Evolutionary conservation across 2,888 invertebrate species (phyloP).

Genomic region (Cordilura impudica): DNA sequence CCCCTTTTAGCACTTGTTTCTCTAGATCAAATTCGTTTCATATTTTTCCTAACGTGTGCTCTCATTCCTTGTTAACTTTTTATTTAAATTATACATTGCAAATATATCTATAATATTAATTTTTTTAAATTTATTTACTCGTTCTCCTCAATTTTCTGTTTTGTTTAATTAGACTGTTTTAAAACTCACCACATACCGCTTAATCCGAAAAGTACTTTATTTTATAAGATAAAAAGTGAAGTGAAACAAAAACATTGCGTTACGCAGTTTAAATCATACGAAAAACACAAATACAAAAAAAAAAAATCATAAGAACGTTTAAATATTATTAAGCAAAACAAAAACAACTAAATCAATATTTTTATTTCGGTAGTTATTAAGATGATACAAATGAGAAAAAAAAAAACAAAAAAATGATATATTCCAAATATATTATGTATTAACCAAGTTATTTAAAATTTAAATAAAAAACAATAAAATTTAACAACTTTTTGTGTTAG

Average conservation of each 20-base stretch:
- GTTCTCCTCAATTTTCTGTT: background rate
- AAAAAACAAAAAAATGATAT: conserved; percentile 51
- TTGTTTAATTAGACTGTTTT: background rate
- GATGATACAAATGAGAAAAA: conserved; percentile 35
- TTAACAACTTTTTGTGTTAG: background rate
- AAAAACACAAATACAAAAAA: conserved; percentile 40
- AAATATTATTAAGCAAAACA: conserved; percentile 37
- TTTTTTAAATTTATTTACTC: background rate
- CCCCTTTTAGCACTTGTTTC: conserved; percentile 26
- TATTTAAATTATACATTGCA: conserved; percentile 31
- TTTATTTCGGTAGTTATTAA: conserved; percentile 60
- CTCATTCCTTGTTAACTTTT: conserved; percentile 13
- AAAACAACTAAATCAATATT: conserved; percentile 55
- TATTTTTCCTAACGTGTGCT: conserved; percentile 13
- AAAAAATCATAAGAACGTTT: conserved; percentile 41
- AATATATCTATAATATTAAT: conserved; percentile 7
- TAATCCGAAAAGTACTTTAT: conserved; percentile 33
- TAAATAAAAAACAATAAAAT: conserved; percentile 54
- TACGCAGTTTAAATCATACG: conserved; percentile 27
- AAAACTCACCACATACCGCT: conserved; percentile 3
- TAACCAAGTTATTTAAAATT: conserved; percentile 60
- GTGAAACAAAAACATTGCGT: conserved; percentile 38
- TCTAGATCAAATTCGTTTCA: conserved; percentile 32
- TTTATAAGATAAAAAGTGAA: conserved; percentile 47
- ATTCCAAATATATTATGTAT: conserved; percentile 59